Evolutionary conservation across 2,888 invertebrate genomes (phyloP).

Genomic region (Nemoura dubitans): DNA sequence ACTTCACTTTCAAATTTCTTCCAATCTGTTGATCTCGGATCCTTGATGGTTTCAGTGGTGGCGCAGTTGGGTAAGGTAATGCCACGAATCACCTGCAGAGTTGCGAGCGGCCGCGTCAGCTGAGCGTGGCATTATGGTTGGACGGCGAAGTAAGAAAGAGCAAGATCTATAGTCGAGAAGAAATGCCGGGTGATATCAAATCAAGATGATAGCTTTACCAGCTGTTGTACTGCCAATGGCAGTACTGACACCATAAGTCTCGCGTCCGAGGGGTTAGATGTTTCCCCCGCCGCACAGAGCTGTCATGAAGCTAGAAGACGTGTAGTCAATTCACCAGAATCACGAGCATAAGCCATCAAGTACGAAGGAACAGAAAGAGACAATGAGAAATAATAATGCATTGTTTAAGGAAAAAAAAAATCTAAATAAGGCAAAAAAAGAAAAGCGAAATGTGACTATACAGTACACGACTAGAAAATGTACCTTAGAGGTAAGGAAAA

Average conservation of each 20-base stretch:
- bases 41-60: conserved; percentile 8
- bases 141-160: neutral
- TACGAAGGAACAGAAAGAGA: neutral
- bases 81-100: conserved; percentile 31
- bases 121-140: neutral
- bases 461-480: neutral
- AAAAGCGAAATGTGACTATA: conserved; percentile 7
- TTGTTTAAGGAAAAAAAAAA: neutral
- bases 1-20: conserved; percentile 36
- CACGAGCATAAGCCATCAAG: conserved; percentile 4
- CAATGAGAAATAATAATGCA: conserved; percentile 12
- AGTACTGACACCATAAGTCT: neutral
- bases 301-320: neutral
- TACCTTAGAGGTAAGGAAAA: neutral
- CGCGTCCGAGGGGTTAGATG: neutral
- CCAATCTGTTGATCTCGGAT: conserved; percentile 37
- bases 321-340: neutral
- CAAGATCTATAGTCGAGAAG: neutral
- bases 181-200: neutral
- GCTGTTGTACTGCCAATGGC: neutral
- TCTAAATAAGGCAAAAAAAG: conserved; percentile 12
- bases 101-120: neutral
- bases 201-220: neutral
- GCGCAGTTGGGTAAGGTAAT: conserved; percentile 26
- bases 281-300: neutral